phyloP scores from a whole-genome alignment of 2,888 invertebrate species.

The Bombylius major region DNA sequence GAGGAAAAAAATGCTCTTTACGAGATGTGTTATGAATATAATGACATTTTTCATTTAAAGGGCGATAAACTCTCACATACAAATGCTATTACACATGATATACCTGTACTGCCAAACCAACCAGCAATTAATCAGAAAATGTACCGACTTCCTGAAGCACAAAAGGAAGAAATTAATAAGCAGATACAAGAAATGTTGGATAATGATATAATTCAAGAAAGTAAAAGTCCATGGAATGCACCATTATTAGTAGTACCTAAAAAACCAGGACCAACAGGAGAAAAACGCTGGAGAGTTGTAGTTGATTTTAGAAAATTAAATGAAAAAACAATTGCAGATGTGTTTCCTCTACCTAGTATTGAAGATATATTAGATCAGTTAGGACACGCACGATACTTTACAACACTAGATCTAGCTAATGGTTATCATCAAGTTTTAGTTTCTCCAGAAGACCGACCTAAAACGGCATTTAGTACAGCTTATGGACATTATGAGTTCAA shows the following conservation, averaged over 20 bases:
- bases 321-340: constrained; percentile 7
- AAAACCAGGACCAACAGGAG: no score
- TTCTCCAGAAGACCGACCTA: constrained; percentile 3
- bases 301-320: constrained; percentile 2
- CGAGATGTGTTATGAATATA: background rate
- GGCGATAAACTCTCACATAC: no score
- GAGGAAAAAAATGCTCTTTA: background rate
- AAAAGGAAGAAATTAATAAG: background rate
- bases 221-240: no score
- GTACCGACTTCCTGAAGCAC: no score
- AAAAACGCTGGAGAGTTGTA: no score
- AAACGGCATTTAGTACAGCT: constrained; percentile 12
- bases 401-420: constrained; percentile 10
- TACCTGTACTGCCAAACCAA: no score
- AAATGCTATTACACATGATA: no score
- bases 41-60: background rate
- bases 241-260: no score
- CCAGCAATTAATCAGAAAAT: no score
- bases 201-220: no score
- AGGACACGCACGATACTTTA: constrained; percentile 11
- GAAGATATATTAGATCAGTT: constrained; percentile 14
- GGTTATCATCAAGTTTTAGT: constrained; percentile 15
- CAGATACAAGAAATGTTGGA: no score
- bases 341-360: constrained; percentile 9
- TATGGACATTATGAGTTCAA: constrained; percentile 8